Percentiles rank a stretch among this genome's conserved stretches.
These are phyloP conservation scores for Drosophila rufa DNA, from an alignment of 1,140 invertebrate genomes.

Conservation along the genomic window DNA sequence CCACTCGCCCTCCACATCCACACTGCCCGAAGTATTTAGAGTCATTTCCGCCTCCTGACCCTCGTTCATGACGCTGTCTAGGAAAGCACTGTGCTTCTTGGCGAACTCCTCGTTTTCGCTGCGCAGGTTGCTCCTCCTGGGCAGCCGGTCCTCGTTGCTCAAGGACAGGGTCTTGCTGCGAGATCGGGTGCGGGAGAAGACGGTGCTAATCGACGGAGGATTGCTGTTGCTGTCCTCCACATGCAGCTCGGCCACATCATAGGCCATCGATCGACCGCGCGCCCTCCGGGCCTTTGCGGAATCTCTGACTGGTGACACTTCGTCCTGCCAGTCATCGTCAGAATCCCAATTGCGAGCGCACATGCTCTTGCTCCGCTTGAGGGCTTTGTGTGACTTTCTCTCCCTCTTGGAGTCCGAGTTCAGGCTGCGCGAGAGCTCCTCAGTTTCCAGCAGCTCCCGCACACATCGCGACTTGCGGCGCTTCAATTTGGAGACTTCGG, in stretches of 20 bases:
- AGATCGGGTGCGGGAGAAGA: conserved; percentile 13
- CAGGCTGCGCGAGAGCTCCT: conserved; percentile 42
- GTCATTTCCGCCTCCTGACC: conserved; percentile 13
- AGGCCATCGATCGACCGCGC: conserved; percentile 32
- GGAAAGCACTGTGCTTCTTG: conserved; percentile 87
- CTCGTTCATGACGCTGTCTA: conserved; percentile 82
- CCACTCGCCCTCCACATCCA: conserved; percentile 33
- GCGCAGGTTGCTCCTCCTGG: conserved; percentile 82
- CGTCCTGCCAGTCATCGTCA: conserved; percentile 43
- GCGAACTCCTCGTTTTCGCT: conserved; percentile 88
- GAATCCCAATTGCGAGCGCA: conserved; percentile 42
- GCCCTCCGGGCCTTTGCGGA: conserved; percentile 2
- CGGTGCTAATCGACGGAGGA: conserved; percentile 4
- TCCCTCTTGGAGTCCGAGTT: neutral
- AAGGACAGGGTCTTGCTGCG: conserved; percentile 65
- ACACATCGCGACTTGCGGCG: conserved; percentile 56
- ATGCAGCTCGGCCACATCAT: conserved; percentile 35
- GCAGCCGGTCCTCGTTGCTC: conserved; percentile 44
- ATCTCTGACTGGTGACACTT: neutral
- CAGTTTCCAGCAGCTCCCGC: conserved; percentile 15
- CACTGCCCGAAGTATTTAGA: neutral
- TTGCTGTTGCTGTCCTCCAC: conserved; percentile 45
- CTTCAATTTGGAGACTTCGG: conserved; percentile 56
- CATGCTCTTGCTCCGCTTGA: conserved; percentile 68
- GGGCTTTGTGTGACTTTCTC: conserved; percentile 1